These are phyloP conservation scores for Pedionomus torquatus DNA, from an alignment of 2,113 vertebrate species.

Conservation along the genomic window DNA sequence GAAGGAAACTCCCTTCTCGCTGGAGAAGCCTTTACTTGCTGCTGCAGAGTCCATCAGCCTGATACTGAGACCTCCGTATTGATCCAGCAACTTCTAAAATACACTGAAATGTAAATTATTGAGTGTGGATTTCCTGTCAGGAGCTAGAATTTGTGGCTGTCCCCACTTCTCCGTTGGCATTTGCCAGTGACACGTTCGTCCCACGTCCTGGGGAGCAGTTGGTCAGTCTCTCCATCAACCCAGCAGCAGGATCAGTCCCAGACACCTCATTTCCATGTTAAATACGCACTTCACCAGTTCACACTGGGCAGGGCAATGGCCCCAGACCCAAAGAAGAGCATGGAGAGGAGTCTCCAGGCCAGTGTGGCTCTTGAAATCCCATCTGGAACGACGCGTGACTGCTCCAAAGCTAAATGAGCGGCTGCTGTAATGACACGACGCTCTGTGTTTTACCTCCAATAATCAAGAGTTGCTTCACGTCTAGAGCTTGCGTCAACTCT, in stretches of 20 bases:
- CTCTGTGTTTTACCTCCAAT: accelerated
- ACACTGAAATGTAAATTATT: accelerated
- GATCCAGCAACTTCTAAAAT: not conserved
- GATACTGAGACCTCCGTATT: accelerated
- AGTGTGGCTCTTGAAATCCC: not conserved
- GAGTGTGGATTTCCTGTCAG: not conserved
- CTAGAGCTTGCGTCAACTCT: not conserved
- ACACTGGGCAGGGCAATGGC: not conserved
- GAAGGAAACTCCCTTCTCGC: not conserved
- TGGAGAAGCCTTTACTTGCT: not conserved
- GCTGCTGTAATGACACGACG: not conserved
- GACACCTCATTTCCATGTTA: not conserved
- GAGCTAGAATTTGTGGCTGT: not conserved
- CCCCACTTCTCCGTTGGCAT: accelerated
- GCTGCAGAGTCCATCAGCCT: no score
- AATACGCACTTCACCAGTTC: accelerated
- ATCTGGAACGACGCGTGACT: accelerated
- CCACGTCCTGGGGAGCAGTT: accelerated
- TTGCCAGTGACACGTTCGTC: accelerated
- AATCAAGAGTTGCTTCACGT: not conserved
- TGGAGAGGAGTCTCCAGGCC: accelerated
- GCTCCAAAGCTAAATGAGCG: accelerated
- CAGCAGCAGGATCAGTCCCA: not conserved
- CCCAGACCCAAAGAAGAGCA: not conserved
- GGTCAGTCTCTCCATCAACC: accelerated